Conservation (phyloP, 2,888 invertebrate species). For the Archips crataeganus region DNA sequence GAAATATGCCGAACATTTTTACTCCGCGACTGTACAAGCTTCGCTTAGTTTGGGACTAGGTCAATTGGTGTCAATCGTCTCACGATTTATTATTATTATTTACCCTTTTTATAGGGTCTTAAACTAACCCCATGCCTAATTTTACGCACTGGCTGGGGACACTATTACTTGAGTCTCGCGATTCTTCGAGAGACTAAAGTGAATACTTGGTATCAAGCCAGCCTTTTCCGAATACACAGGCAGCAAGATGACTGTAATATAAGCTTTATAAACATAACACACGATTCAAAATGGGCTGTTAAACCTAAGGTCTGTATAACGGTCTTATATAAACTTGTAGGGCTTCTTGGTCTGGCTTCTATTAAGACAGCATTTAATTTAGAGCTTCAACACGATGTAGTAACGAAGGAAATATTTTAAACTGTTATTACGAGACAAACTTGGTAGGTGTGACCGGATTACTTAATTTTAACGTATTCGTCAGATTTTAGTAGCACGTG, state of each 20-base stretch:
- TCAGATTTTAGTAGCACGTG: neutral
- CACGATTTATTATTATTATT: too few relatives aligned
- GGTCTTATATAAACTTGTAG: slow-evolving; percentile 29
- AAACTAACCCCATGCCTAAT: too few relatives aligned
- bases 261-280: neutral
- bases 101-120: too few relatives aligned
- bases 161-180: too few relatives aligned
- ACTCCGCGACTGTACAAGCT: too few relatives aligned
- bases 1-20: too few relatives aligned
- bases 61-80: too few relatives aligned
- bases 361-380: neutral
- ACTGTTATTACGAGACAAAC: slow-evolving; percentile 9
- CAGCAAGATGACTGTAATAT: neutral
- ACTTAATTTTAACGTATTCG: slow-evolving; percentile 12
- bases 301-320: slow-evolving; percentile 6
- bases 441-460: slow-evolving; percentile 8
- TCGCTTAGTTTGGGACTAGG: too few relatives aligned
- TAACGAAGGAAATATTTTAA: slow-evolving; percentile 24
- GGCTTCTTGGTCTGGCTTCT: slow-evolving; percentile 34
- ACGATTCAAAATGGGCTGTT: slow-evolving; percentile 4
- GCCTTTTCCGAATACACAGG: slow-evolving; percentile 9
- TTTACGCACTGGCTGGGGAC: too few relatives aligned
- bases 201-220: neutral
- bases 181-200: too few relatives aligned
- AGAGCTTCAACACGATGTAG: neutral